Evolutionary conservation across 1,140 invertebrate genomes (phyloP).

Genomic region (Hylaeus volcanicus): DNA sequence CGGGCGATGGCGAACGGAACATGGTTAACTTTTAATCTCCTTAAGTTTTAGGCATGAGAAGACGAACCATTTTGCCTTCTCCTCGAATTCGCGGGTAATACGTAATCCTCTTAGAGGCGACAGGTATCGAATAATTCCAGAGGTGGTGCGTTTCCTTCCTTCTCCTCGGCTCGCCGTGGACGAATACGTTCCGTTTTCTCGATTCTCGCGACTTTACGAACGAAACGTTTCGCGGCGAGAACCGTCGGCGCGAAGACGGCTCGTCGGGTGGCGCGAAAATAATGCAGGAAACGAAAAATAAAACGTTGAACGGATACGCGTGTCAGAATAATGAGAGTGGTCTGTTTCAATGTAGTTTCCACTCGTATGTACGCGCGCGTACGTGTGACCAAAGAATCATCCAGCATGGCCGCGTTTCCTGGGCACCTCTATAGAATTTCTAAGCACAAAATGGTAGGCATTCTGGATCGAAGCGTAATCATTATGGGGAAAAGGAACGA

Average conservation of each 20-base stretch:
- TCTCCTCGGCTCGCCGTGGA: neutral
- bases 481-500: constrained; percentile 51
- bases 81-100: constrained; percentile 62
- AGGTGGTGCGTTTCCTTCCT: constrained; percentile 10
- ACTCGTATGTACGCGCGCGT: neutral
- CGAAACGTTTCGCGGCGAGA: neutral
- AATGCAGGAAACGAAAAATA: constrained; percentile 52
- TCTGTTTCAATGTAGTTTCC: constrained; percentile 43
- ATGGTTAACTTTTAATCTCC: constrained; percentile 77
- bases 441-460: constrained; percentile 64
- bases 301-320: constrained; percentile 65
- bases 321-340: constrained; percentile 61
- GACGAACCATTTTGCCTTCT: constrained; percentile 72
- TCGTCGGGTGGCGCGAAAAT: neutral
- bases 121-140: constrained; percentile 64
- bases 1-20: constrained; percentile 39
- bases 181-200: neutral
- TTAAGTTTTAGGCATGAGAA: constrained; percentile 70
- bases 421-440: constrained; percentile 70
- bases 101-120: constrained; percentile 74
- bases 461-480: constrained; percentile 64
- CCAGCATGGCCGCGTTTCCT: constrained; percentile 67
- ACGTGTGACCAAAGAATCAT: constrained; percentile 26
- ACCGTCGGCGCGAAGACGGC: neutral
- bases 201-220: neutral